Percentiles rank a stretch among this genome's conserved stretches.
These are phyloP conservation scores for Amiota communis DNA, from an alignment of 2,888 invertebrate species.

Conservation along the genomic window DNA sequence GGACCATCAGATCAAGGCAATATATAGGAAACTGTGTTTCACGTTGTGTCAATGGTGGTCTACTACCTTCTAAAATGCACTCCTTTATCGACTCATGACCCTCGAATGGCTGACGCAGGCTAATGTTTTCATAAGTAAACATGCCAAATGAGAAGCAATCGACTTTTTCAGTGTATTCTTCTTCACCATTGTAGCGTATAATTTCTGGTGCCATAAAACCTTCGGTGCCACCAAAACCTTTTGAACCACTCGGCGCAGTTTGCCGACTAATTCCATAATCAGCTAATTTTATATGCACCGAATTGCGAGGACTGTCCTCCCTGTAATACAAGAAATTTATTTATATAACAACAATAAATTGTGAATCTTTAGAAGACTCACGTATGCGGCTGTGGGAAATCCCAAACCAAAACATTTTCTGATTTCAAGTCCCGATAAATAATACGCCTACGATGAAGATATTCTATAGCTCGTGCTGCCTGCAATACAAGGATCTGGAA, in stretches of 20 bases:
- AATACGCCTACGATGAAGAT: conserved; percentile 92
- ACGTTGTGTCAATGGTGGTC: conserved; percentile 89
- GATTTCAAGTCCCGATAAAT: conserved; percentile 89
- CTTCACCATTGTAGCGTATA: conserved; percentile 97
- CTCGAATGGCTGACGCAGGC: conserved; percentile 94
- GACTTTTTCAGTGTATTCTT: conserved; percentile 98
- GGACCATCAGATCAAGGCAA: conserved; percentile 94
- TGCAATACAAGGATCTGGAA: conserved; percentile 91
- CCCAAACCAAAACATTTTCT: conserved; percentile 99
- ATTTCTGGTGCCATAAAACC: conserved; percentile 99
- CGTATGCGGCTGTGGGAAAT: conserved; percentile 84
- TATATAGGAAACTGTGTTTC: conserved; percentile 89
- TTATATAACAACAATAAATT: neutral
- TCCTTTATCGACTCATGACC: conserved; percentile 98
- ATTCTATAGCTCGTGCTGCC: conserved; percentile 94
- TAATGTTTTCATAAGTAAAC: conserved; percentile 96
- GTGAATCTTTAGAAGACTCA: conserved; percentile 52
- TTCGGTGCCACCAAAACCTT: conserved; percentile 98
- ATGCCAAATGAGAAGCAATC: conserved; percentile 99
- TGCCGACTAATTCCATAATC: conserved; percentile 96
- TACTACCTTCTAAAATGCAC: conserved; percentile 93
- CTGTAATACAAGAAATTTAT: conserved; percentile 43
- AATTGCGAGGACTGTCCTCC: conserved; percentile 79
- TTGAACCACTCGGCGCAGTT: conserved; percentile 91
- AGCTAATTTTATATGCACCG: conserved; percentile 92